phyloP scores from a whole-genome alignment of 2,888 invertebrate species.

The Plagodis dolabraria region DNA sequence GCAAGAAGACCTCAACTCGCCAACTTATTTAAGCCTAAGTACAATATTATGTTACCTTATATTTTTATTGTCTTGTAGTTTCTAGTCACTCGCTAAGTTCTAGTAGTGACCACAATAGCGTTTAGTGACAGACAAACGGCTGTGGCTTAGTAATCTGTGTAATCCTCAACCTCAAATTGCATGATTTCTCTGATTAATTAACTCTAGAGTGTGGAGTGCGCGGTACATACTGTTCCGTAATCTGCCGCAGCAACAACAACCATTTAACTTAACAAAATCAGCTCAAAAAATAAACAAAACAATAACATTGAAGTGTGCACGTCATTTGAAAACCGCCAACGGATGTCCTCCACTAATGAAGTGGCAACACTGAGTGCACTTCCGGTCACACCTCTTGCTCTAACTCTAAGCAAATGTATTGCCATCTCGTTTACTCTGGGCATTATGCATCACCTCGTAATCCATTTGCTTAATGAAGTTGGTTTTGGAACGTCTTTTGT shows the following conservation, averaged over 20 bases:
- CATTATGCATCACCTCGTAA: constrained; percentile 44
- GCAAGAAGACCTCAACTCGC: too few relatives aligned
- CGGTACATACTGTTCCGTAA: too few relatives aligned
- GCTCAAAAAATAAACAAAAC: constrained; percentile 27
- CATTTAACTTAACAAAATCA: constrained; percentile 17
- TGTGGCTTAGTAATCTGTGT: too few relatives aligned
- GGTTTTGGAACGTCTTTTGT: constrained; percentile 35
- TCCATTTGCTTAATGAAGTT: constrained; percentile 66
- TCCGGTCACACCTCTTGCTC: constrained; percentile 47
- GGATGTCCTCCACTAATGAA: constrained; percentile 65
- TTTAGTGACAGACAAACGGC: too few relatives aligned
- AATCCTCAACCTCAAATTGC: too few relatives aligned
- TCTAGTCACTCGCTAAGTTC: too few relatives aligned
- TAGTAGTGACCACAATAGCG: too few relatives aligned
- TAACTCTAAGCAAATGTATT: constrained; percentile 41
- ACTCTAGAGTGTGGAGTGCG: too few relatives aligned
- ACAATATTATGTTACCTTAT: too few relatives aligned
- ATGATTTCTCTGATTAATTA: too few relatives aligned
- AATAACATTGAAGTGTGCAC: constrained; percentile 41
- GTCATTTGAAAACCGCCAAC: constrained; percentile 53
- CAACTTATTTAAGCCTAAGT: too few relatives aligned
- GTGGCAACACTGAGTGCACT: constrained; percentile 58
- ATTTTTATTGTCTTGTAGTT: too few relatives aligned
- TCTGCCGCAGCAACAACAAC: neutral
- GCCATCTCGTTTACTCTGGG: constrained; percentile 37